These are phyloP conservation scores for Euplagia quadripunctaria DNA, from an alignment of 2,888 invertebrate species.

Conservation along the genomic window DNA sequence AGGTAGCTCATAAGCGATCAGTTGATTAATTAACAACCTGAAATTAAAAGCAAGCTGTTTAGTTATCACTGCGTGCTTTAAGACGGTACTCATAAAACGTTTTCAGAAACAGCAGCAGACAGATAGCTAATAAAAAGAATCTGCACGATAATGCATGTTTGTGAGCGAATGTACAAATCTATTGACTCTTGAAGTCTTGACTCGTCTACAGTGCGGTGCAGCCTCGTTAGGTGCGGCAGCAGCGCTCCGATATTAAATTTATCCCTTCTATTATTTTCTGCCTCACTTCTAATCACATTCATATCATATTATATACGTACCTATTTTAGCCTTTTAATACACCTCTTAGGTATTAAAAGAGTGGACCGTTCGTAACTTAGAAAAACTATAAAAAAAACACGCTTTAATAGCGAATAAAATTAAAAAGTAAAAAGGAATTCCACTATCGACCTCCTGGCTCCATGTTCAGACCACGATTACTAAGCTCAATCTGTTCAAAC, in stretches of 20 bases:
- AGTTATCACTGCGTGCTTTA: no score
- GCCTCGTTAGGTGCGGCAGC: conserved; percentile 58
- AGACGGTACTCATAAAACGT: no score
- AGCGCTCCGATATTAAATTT: conserved; percentile 64
- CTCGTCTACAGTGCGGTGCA: conserved; percentile 36
- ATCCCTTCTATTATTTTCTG: conserved; percentile 57
- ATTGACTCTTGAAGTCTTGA: conserved; percentile 54
- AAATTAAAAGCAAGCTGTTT: no score
- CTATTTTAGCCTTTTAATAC: conserved; percentile 23
- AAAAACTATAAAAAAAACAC: no score
- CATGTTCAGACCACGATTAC: no score
- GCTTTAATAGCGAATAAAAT: no score
- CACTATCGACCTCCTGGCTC: no score
- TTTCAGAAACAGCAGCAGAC: neutral
- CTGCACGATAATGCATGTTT: conserved; percentile 13
- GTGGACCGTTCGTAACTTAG: no score
- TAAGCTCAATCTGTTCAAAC: no score
- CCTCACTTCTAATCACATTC: conserved; percentile 43
- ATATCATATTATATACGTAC: conserved; percentile 17
- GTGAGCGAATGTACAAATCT: conserved; percentile 42
- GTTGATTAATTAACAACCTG: no score
- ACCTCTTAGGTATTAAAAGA: neutral
- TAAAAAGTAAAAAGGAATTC: no score
- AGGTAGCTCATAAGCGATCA: no score
- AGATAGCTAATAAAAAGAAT: neutral